These are phyloP conservation scores for Sinella curviseta DNA, from an alignment of 1,140 invertebrate species.

Conservation along the genomic window DNA sequence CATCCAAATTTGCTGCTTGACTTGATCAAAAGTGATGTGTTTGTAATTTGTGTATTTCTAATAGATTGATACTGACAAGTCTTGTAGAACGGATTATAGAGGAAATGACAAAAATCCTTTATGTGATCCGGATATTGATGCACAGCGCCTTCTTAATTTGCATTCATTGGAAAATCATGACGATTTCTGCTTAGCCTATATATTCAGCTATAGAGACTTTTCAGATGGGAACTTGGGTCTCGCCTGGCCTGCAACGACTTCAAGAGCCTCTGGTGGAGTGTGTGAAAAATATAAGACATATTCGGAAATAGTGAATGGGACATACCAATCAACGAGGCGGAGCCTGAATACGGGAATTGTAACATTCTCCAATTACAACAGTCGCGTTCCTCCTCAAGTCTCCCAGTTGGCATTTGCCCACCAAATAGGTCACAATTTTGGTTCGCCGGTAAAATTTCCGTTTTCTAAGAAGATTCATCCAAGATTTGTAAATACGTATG, in stretches of 20 bases:
- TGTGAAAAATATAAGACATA: constrained; percentile 98
- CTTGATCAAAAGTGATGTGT: background rate
- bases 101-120: constrained; percentile 81
- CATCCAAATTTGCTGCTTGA: background rate
- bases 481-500: too few species aligned
- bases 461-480: too few species aligned
- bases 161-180: constrained; percentile 96
- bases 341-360: constrained; percentile 99
- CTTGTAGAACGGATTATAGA: constrained; percentile 67
- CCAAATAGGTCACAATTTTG: constrained; percentile 99
- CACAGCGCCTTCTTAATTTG: constrained; percentile 97
- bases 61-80: constrained; percentile 84
- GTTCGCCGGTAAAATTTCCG: constrained; percentile 78
- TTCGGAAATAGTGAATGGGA: constrained; percentile 88
- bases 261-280: constrained; percentile 94
- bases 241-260: constrained; percentile 96
- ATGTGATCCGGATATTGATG: constrained; percentile 96
- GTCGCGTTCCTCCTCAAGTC: constrained; percentile 91
- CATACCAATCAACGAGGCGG: constrained; percentile 83
- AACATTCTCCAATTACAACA: constrained; percentile 98
- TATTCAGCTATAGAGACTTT: constrained; percentile 97
- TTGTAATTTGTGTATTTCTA: constrained; percentile 3
- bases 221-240: constrained; percentile 93
- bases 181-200: constrained; percentile 96
- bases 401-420: constrained; percentile 97